phyloP scores from a whole-genome alignment of 2,113 vertebrate genomes.

The Oreocharis arfaki region DNA sequence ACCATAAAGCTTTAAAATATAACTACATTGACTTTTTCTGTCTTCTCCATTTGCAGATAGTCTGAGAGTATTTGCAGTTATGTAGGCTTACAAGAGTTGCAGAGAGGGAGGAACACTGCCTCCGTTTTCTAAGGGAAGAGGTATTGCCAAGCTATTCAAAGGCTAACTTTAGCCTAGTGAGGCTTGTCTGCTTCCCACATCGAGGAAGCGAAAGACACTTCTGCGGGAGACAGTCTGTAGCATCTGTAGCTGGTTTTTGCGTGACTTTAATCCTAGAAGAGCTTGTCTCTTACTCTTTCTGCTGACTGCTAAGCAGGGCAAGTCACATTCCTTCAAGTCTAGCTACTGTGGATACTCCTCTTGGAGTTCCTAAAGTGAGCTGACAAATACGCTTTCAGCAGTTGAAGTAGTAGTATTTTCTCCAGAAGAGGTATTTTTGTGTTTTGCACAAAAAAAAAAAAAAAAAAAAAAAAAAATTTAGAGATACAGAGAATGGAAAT shows the following conservation, averaged over 20 bases:
- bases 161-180: background rate
- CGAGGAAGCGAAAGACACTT: slow-evolving; percentile 6
- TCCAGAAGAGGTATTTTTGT: accelerated
- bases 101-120: background rate
- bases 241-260: background rate
- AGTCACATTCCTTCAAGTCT: background rate
- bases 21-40: background rate
- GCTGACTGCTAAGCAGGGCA: background rate
- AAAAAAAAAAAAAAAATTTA: background rate
- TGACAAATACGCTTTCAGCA: background rate
- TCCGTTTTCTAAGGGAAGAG: background rate
- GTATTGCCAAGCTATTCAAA: background rate
- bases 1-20: background rate
- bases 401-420: background rate
- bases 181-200: background rate
- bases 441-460: background rate
- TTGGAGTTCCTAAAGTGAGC: background rate
- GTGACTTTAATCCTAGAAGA: background rate
- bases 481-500: background rate
- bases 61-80: background rate
- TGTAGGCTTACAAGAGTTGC: background rate
- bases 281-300: background rate
- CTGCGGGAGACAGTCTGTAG: background rate
- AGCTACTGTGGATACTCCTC: background rate
- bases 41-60: background rate